Evolutionary conservation across 2,888 invertebrate species (phyloP).

Genomic region (Caenorhabditis zanzibari): DNA sequence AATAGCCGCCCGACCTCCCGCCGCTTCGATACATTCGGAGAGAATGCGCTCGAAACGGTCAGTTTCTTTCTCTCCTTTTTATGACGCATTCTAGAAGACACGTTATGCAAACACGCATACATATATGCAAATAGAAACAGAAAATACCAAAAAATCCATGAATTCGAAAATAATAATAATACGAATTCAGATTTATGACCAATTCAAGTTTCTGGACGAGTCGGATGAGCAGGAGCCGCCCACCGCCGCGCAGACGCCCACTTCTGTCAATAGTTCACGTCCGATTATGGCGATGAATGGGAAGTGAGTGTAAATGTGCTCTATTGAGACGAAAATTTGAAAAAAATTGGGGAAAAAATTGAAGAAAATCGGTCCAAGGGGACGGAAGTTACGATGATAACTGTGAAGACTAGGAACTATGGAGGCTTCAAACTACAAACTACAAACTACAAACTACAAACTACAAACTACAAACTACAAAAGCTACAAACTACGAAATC

Average conservation of each 20-base stretch:
- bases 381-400: no score
- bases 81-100: constrained; percentile 20
- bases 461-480: no score
- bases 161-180: neutral
- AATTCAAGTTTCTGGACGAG: constrained; percentile 73
- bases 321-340: neutral
- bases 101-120: constrained; percentile 35
- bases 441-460: no score
- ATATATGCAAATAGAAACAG: neutral
- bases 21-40: constrained; percentile 71
- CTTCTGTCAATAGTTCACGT: constrained; percentile 57
- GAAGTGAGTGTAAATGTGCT: neutral
- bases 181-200: constrained; percentile 73
- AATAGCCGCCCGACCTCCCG: constrained; percentile 52
- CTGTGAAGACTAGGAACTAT: no score
- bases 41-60: constrained; percentile 73
- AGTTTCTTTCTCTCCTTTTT: neutral
- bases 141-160: constrained; percentile 26
- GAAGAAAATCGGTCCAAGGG: neutral
- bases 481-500: no score
- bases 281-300: constrained; percentile 52
- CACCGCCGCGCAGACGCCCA: constrained; percentile 58
- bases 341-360: neutral
- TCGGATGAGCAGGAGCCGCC: constrained; percentile 65
- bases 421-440: no score